Conservation (phyloP, 2,888 invertebrate species). For the Hartigia nigra region DNA sequence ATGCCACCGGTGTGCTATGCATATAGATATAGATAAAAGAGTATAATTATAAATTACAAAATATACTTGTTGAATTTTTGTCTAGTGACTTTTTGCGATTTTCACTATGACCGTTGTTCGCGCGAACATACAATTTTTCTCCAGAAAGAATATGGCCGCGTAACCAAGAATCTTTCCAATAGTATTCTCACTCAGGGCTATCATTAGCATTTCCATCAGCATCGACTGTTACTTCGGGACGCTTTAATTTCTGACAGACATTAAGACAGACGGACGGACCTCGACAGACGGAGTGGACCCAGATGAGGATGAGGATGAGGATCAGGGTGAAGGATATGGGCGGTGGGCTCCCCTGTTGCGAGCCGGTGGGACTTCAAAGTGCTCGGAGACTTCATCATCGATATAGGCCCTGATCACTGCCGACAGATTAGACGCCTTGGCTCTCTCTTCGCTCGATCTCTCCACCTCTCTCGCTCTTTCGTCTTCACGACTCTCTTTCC, state of each 20-base stretch:
- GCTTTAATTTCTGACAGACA: constrained; percentile 58
- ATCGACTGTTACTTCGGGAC: constrained; percentile 20
- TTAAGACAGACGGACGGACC: constrained; percentile 52
- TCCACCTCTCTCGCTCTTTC: background rate
- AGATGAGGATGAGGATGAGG: constrained; percentile 48
- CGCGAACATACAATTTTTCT: background rate
- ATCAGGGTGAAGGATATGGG: constrained; percentile 48
- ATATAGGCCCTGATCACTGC: constrained; percentile 63
- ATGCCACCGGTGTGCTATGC: background rate
- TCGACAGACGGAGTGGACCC: constrained; percentile 49
- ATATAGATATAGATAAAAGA: background rate
- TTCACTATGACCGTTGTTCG: background rate
- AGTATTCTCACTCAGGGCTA: constrained; percentile 5
- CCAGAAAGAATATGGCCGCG: background rate
- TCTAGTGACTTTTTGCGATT: background rate
- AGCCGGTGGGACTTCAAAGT: constrained; percentile 61
- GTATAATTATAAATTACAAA: no score
- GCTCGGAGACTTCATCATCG: constrained; percentile 63
- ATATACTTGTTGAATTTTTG: no score
- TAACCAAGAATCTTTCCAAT: background rate
- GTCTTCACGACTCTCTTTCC: constrained; percentile 13
- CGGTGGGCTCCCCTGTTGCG: constrained; percentile 57
- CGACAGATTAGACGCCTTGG: constrained; percentile 63
- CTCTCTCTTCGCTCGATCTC: constrained; percentile 37
- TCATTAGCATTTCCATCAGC: constrained; percentile 22